Conservation (phyloP, 2,797 vertebrate genomes). For the Syncerus caffer region DNA sequence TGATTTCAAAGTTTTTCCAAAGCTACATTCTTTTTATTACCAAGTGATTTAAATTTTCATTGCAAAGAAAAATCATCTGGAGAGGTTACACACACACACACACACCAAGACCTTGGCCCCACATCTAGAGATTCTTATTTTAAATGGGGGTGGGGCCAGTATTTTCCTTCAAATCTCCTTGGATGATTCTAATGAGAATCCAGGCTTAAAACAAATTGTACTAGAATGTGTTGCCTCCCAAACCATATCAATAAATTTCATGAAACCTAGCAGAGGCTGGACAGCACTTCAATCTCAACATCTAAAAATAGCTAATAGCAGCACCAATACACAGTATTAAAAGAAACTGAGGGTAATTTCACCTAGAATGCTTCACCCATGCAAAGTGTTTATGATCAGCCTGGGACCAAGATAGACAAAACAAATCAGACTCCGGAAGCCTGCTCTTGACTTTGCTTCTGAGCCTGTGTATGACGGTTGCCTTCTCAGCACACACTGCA, state of each 20-base stretch:
- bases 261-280: constrained; percentile 34
- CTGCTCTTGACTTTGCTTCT: not conserved
- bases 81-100: not conserved
- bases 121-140: not conserved
- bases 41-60: not conserved
- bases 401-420: not conserved
- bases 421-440: not conserved
- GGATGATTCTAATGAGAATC: constrained; percentile 39
- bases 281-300: not conserved
- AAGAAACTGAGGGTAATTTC: constrained; percentile 32
- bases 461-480: not conserved
- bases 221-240: constrained; percentile 12
- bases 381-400: not conserved
- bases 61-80: constrained; percentile 7
- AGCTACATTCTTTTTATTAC: not conserved
- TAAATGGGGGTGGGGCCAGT: not conserved
- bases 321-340: not conserved
- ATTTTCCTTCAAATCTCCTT: constrained; percentile 55
- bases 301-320: constrained; percentile 36
- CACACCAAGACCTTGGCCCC: not conserved
- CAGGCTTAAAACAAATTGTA: constrained; percentile 29
- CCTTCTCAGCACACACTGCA: not conserved
- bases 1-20: constrained; percentile 28
- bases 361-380: not conserved
- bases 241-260: constrained; percentile 49